phyloP scores from a whole-genome alignment of 2,113 vertebrate genomes.

The human (Homo sapiens) region DNA sequence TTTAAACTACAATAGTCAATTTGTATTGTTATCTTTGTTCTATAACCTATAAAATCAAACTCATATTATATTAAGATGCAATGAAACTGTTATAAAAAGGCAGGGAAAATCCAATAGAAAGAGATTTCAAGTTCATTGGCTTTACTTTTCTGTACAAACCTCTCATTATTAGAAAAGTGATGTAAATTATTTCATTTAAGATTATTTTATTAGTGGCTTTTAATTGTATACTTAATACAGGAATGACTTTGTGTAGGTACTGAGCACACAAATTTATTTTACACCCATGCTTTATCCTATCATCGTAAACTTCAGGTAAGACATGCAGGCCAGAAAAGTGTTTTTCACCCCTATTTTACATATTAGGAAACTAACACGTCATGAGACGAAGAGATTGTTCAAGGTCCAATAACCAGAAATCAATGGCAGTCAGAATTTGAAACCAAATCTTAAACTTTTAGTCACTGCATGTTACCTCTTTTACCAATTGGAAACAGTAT shows the following conservation, averaged over 20 bases:
- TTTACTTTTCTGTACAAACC: background rate
- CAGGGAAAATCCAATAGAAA: background rate
- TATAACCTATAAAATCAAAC: background rate
- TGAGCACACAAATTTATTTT: background rate
- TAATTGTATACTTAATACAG: background rate
- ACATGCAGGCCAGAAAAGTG: background rate
- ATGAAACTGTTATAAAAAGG: background rate
- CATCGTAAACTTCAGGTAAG: background rate
- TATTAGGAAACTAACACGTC: background rate
- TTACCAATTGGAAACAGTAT: constrained; percentile 1
- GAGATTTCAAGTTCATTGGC: background rate
- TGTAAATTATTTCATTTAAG: background rate
- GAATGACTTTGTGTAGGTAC: background rate
- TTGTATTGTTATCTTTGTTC: background rate
- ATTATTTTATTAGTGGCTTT: constrained; percentile 12
- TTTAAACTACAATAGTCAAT: background rate
- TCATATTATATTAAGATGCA: background rate
- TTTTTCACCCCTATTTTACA: background rate
- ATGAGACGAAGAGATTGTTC: background rate
- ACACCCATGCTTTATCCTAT: background rate
- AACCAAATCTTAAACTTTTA: background rate
- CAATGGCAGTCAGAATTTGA: background rate
- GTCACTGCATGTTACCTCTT: background rate
- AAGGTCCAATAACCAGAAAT: background rate
- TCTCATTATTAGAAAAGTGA: background rate